phyloP scores from a whole-genome alignment of 2,888 invertebrate genomes.

The Protula sp. region DNA sequence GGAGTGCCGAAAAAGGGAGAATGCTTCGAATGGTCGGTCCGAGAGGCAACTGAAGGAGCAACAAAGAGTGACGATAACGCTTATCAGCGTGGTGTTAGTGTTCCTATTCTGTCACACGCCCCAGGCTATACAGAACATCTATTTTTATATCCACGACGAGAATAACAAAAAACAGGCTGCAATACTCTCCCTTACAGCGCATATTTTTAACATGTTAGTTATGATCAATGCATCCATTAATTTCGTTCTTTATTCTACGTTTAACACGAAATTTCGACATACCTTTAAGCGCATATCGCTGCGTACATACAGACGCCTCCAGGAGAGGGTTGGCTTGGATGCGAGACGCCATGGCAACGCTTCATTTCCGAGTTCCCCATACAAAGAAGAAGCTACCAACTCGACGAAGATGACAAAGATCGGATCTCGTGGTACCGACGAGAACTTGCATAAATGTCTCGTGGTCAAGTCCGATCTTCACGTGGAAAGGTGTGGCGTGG shows the following conservation, averaged over 20 bases:
- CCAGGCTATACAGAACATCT: conserved; percentile 60
- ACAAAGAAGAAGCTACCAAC: not conserved
- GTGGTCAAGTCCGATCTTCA: not conserved
- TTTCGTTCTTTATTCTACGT: conserved; percentile 71
- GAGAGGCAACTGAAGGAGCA: conserved; percentile 34
- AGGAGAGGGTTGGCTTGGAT: not conserved
- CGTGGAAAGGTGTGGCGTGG: too few species aligned
- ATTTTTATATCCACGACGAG: conserved; percentile 36
- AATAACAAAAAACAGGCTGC: conserved; percentile 12
- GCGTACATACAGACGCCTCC: not conserved
- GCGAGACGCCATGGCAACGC: too few species aligned
- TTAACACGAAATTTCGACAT: conserved; percentile 56
- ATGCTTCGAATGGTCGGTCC: conserved; percentile 2
- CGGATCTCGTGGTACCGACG: not conserved
- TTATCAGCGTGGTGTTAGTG: conserved; percentile 70
- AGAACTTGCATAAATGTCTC: not conserved
- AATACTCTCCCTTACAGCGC: conserved; percentile 58
- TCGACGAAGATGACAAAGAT: not conserved
- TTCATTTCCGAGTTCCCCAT: not conserved
- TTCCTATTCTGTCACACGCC: conserved; percentile 72
- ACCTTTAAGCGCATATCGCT: conserved; percentile 20
- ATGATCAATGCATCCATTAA: conserved; percentile 71
- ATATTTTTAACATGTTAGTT: conserved; percentile 68
- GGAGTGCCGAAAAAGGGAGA: not conserved
- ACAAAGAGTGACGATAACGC: conserved; percentile 67